These are phyloP conservation scores for Uria lomvia DNA, from an alignment of 2,113 vertebrate species.

Conservation along the genomic window DNA sequence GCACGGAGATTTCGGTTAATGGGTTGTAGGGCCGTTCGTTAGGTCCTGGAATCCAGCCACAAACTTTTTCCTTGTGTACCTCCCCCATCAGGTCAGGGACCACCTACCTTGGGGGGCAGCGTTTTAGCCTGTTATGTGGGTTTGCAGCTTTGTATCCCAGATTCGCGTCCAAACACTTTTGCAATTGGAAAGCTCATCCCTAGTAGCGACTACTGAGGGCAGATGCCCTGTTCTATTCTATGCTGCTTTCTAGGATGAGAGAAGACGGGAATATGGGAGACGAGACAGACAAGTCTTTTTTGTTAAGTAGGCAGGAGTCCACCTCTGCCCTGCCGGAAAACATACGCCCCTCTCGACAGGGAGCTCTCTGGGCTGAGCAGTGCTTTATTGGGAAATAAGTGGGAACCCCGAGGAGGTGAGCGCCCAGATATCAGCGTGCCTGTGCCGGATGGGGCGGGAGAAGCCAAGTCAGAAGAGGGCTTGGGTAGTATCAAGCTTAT, in stretches of 20 bases:
- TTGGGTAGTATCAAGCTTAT: accelerated
- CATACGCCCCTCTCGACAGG: accelerated
- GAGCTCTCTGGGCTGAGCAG: background rate
- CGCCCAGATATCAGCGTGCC: background rate
- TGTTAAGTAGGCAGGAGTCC: background rate
- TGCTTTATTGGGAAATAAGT: background rate
- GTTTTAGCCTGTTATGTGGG: background rate
- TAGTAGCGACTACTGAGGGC: background rate
- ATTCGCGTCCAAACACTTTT: background rate
- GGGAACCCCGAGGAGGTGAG: background rate
- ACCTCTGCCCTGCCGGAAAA: background rate
- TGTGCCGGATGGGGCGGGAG: background rate
- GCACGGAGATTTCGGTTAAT: background rate
- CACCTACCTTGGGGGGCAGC: accelerated
- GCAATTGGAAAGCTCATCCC: background rate
- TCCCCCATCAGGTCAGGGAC: background rate
- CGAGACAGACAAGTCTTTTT: accelerated
- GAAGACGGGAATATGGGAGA: background rate
- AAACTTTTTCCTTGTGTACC: accelerated
- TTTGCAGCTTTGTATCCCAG: accelerated
- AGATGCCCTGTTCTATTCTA: background rate
- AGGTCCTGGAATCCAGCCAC: background rate
- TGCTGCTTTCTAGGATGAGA: background rate
- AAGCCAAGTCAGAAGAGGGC: background rate
- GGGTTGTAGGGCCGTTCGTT: background rate